These are phyloP conservation scores for Arnoldichthys spilopterus DNA, from an alignment of 2,797 vertebrate species.

Conservation along the genomic window DNA sequence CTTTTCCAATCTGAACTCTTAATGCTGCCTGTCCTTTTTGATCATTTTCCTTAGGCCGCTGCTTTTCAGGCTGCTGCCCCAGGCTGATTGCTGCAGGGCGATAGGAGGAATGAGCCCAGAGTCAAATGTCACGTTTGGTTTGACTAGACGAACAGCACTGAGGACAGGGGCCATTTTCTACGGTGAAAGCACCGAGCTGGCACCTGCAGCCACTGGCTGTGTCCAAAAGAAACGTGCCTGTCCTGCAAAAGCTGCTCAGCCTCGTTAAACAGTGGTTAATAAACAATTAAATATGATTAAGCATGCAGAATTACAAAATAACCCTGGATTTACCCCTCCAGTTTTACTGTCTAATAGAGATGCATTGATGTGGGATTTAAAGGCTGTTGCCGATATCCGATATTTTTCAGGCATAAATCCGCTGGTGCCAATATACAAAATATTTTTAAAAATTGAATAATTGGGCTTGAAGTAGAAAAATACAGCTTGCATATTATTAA, in stretches of 20 bases:
- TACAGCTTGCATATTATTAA: too few relatives aligned
- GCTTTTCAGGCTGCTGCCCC: constrained; percentile 34
- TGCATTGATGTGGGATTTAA: too few relatives aligned
- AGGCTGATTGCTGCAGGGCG: constrained; percentile 51
- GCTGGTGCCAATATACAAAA: too few relatives aligned
- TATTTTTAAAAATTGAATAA: too few relatives aligned
- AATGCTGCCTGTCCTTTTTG: constrained; percentile 44
- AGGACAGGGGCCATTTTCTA: constrained; percentile 72
- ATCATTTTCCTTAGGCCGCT: constrained; percentile 58
- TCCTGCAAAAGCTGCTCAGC: background rate
- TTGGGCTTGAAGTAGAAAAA: too few relatives aligned
- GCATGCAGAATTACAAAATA: too few relatives aligned
- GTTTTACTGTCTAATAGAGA: too few relatives aligned
- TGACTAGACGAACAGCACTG: constrained; percentile 69
- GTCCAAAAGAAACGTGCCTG: constrained; percentile 17
- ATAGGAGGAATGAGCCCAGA: constrained; percentile 53
- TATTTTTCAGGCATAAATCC: too few relatives aligned
- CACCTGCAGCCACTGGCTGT: constrained; percentile 18
- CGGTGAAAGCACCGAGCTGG: constrained; percentile 54
- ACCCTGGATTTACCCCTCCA: too few relatives aligned
- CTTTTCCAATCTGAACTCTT: constrained; percentile 29
- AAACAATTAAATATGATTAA: background rate
- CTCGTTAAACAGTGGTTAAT: background rate
- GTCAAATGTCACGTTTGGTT: constrained; percentile 77
- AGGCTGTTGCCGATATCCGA: too few relatives aligned